These are phyloP conservation scores for Holotrichia oblita DNA, from an alignment of 1,140 invertebrate species.

Conservation along the genomic window DNA sequence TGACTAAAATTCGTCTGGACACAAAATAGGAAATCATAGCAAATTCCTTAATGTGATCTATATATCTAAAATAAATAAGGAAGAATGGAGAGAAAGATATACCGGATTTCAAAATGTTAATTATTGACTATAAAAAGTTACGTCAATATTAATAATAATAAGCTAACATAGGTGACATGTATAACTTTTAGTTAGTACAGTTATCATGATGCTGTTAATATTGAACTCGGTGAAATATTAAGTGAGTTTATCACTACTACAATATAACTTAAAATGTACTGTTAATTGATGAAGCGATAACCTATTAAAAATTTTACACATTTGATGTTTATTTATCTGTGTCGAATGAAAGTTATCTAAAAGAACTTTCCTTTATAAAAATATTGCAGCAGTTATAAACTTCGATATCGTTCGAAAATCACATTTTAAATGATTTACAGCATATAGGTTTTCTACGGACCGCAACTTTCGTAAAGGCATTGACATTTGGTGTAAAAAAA, in stretches of 20 bases:
- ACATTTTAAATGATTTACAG: neutral
- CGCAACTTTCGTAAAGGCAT: conserved; percentile 4
- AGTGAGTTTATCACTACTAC: too few relatives aligned
- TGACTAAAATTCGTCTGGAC: conserved; percentile 40
- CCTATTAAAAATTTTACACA: neutral
- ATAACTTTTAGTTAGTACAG: too few relatives aligned
- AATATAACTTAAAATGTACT: too few relatives aligned
- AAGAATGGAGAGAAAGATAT: neutral
- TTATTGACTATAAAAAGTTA: too few relatives aligned
- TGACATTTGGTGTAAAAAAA: conserved; percentile 14
- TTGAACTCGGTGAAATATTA: too few relatives aligned
- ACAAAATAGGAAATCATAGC: neutral
- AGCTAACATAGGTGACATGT: too few relatives aligned
- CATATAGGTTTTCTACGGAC: neutral
- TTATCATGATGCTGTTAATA: too few relatives aligned
- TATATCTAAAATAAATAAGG: neutral
- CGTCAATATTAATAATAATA: too few relatives aligned
- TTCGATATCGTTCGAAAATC: neutral
- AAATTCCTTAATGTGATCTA: neutral
- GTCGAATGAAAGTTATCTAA: neutral
- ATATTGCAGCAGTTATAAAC: neutral
- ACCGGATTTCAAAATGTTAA: too few relatives aligned
- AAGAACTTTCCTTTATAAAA: conserved; percentile 24
- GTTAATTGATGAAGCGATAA: neutral
- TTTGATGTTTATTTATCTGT: neutral